Percentiles rank a stretch among this genome's conserved stretches.
Evolutionary conservation across 2,797 vertebrate species (phyloP).

Genomic region (Nyctibius grandis): DNA sequence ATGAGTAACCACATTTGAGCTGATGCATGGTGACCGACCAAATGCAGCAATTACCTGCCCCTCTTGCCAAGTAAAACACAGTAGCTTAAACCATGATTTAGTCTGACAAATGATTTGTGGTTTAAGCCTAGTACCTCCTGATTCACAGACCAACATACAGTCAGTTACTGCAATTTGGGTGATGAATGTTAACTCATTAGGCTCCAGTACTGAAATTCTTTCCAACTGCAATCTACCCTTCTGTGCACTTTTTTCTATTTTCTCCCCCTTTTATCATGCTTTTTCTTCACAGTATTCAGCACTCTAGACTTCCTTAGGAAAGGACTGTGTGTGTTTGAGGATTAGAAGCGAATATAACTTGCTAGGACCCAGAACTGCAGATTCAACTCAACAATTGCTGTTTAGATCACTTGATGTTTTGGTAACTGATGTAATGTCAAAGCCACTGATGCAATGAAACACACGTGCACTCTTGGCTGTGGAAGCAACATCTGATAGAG

Average conservation of each 20-base stretch:
- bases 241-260: background rate
- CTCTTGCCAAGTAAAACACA: slow-evolving; percentile 7
- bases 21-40: background rate
- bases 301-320: background rate
- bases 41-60: background rate
- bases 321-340: background rate
- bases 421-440: slow-evolving; percentile 19
- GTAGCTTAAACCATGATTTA: background rate
- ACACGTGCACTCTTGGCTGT: background rate
- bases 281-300: background rate
- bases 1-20: background rate
- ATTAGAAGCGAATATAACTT: background rate
- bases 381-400: slow-evolving; percentile 4
- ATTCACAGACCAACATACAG: background rate
- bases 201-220: background rate
- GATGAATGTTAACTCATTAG: slow-evolving; percentile 5
- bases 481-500: slow-evolving; percentile 27
- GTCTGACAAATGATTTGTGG: slow-evolving; percentile 27
- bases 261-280: background rate
- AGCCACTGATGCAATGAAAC: slow-evolving; percentile 28
- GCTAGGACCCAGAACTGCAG: background rate
- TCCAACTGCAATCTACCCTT: background rate
- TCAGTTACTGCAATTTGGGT: background rate
- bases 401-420: slow-evolving; percentile 41
- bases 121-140: background rate